Conservation (phyloP, 1,140 invertebrate genomes). For the Sitodiplosis mosellana region DNA sequence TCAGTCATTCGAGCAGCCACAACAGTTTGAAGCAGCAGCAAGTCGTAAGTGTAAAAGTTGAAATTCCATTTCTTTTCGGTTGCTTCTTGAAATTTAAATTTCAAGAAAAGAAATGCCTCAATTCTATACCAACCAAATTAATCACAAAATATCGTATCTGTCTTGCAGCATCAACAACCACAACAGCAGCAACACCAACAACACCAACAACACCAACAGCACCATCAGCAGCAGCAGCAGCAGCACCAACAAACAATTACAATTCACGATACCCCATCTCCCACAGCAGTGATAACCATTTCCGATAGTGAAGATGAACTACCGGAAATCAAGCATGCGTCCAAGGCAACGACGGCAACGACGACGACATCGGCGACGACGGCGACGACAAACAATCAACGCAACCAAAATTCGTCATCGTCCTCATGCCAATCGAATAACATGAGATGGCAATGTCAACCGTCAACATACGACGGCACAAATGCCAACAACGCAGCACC, state of each 20-base stretch:
- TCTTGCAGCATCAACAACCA: slow-evolving; percentile 6
- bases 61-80: background rate
- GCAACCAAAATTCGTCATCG: background rate
- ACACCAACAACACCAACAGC: slow-evolving; percentile 8
- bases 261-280: slow-evolving; percentile 81
- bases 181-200: slow-evolving; percentile 8
- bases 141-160: no score
- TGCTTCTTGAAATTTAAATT: no score
- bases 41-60: background rate
- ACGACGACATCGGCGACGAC: slow-evolving; percentile 1
- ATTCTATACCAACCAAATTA: background rate
- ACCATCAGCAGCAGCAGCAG: slow-evolving; percentile 6
- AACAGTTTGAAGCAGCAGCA: no score
- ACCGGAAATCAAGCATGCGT: slow-evolving; percentile 16
- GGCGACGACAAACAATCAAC: slow-evolving; percentile 4
- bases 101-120: no score
- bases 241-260: slow-evolving; percentile 47
- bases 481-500: slow-evolving; percentile 8
- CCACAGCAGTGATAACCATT: slow-evolving; percentile 87
- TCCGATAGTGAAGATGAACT: slow-evolving; percentile 88
- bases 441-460: background rate
- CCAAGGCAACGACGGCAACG: slow-evolving; percentile 7
- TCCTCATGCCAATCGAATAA: slow-evolving; percentile 1
- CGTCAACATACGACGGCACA: slow-evolving; percentile 7
- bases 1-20: no score